Evolutionary conservation across 2,113 vertebrate species (phyloP).

Genomic region (Leptosomus discolor): DNA sequence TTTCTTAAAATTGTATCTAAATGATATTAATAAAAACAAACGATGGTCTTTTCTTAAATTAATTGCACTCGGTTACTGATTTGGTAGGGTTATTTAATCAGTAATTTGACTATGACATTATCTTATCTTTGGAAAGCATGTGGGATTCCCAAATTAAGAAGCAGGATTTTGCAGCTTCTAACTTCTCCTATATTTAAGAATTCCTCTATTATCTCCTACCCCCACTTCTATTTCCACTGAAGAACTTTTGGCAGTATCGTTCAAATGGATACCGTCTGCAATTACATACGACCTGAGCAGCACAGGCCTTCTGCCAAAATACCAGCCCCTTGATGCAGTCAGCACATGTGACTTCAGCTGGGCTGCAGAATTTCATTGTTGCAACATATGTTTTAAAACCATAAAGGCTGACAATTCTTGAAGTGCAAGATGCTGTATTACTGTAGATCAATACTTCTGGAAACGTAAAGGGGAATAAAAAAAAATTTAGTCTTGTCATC

Average conservation of each 20-base stretch:
- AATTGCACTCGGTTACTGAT: background rate
- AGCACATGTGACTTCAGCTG: conserved; percentile 71
- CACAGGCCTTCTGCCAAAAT: conserved; percentile 71
- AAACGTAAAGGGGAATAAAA: background rate
- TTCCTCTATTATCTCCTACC: background rate
- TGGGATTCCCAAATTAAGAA: background rate
- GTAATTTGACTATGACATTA: background rate
- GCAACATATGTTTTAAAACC: background rate
- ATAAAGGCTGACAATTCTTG: background rate
- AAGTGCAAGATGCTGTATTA: background rate
- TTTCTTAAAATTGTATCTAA: background rate
- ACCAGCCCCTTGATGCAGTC: conserved; percentile 70
- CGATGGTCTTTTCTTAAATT: background rate
- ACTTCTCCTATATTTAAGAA: background rate
- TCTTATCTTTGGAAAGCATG: background rate
- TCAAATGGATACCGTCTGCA: conserved; percentile 79
- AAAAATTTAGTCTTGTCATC: background rate
- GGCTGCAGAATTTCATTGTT: conserved; percentile 35
- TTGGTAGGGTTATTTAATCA: background rate
- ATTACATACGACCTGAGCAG: conserved; percentile 54
- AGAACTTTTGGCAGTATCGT: conserved; percentile 56
- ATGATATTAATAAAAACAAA: background rate
- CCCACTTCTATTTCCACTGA: background rate
- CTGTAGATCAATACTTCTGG: background rate
- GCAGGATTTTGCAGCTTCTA: background rate